Evolutionary conservation across 2,797 vertebrate genomes (phyloP).

Genomic region (Nothura maculosa): DNA sequence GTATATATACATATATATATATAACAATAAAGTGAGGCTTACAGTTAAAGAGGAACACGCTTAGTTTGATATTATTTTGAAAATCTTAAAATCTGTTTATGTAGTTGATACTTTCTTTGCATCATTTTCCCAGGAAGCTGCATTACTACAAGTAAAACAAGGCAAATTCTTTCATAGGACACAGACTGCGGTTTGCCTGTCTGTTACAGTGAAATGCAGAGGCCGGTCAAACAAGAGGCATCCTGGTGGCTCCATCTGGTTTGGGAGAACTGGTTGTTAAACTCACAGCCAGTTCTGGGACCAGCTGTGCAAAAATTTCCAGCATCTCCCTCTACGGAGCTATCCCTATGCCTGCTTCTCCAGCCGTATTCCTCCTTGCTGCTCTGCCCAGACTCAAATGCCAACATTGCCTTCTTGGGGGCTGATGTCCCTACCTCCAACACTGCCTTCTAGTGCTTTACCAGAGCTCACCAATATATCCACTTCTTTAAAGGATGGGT

Average conservation of each 20-base stretch:
- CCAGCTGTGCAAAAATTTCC: neutral
- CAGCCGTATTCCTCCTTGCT: neutral
- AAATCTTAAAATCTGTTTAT: neutral
- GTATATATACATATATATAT: fast-evolving
- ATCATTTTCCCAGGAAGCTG: neutral
- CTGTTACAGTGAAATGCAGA: neutral
- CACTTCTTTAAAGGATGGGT: neutral
- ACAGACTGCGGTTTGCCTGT: neutral
- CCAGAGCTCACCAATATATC: neutral
- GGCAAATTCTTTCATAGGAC: neutral
- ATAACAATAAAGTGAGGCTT: neutral
- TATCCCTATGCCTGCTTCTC: neutral
- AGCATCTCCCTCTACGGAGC: neutral
- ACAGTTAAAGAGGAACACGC: fast-evolving
- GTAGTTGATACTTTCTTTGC: neutral
- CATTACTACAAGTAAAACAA: neutral
- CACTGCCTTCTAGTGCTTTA: neutral
- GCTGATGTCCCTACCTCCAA: neutral
- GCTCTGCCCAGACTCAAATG: neutral
- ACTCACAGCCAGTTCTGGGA: neutral
- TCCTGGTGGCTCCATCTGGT: neutral
- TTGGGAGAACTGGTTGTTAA: neutral
- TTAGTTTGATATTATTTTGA: neutral
- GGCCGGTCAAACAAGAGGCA: neutral
- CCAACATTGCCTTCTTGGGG: neutral